A percentile compares a stretch with the other conserved stretches of the same genome.
Conservation (phyloP, 2,113 vertebrate genomes). For the Datnioides undecimradiatus region DNA sequence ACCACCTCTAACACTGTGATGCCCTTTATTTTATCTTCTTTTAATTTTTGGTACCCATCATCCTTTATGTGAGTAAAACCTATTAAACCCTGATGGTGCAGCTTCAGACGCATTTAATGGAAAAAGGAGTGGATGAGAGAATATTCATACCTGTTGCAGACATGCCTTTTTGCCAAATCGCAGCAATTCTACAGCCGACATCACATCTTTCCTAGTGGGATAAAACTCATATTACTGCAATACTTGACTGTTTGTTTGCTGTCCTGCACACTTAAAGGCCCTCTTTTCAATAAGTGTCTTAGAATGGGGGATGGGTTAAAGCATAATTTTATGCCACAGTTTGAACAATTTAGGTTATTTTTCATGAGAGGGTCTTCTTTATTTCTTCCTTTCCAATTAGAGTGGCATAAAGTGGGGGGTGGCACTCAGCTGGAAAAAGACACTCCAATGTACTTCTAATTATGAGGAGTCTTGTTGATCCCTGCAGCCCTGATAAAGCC, state of each 20-base stretch:
- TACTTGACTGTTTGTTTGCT: too few relatives aligned
- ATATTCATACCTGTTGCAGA: slow-evolving; percentile 16
- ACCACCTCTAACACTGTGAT: neutral
- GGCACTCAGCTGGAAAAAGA: neutral
- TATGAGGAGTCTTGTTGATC: neutral
- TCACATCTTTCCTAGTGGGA: neutral
- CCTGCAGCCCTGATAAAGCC: neutral
- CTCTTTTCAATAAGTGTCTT: neutral
- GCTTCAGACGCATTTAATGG: neutral
- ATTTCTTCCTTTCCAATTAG: neutral
- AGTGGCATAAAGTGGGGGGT: neutral
- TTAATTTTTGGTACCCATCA: neutral
- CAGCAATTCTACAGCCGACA: neutral
- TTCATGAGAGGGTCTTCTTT: neutral
- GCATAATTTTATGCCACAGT: neutral
- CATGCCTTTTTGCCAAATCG: neutral
- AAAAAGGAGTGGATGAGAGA: neutral
- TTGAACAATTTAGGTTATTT: neutral
- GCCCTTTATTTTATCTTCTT: neutral
- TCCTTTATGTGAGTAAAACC: slow-evolving; percentile 10
- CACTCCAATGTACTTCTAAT: too few relatives aligned
- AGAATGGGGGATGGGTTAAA: neutral
- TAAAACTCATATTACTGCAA: too few relatives aligned
- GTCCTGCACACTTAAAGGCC: neutral
- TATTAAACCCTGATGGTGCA: neutral